A percentile compares a stretch with the other conserved stretches of the same genome.
Evolutionary conservation across 2,797 vertebrate genomes (phyloP).

Genomic region (Urocyon cinereoargenteus): DNA sequence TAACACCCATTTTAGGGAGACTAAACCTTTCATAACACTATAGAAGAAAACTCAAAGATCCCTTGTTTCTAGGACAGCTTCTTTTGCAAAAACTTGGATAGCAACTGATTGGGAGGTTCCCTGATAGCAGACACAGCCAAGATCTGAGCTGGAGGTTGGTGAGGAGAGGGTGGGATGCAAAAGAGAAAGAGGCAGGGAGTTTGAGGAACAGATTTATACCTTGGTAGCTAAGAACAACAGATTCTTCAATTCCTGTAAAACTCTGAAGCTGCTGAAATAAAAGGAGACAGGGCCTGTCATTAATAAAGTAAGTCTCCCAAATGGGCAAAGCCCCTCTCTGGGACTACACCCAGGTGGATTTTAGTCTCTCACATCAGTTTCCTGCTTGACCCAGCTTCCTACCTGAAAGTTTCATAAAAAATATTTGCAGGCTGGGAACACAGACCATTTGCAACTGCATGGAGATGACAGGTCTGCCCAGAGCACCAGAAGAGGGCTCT

Average conservation of each 20-base stretch:
- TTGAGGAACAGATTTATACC: conserved; percentile 11
- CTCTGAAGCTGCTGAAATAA: conserved; percentile 57
- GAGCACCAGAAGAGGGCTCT: conserved; percentile 69
- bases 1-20: neutral
- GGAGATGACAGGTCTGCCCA: neutral
- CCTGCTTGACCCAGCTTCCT: conserved; percentile 77
- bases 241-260: conserved; percentile 64
- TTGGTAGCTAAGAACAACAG: conserved; percentile 50
- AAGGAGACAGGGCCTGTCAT: neutral
- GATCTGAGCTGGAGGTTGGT: neutral
- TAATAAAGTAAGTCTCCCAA: conserved; percentile 63
- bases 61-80: conserved; percentile 1
- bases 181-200: conserved; percentile 42
- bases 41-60: conserved; percentile 21
- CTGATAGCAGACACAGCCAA: neutral
- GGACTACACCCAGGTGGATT: conserved; percentile 67
- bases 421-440: conserved; percentile 71
- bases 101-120: conserved; percentile 1
- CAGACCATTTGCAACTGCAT: conserved; percentile 60
- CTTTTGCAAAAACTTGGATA: conserved; percentile 42
- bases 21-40: conserved; percentile 39
- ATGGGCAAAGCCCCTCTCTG: conserved; percentile 41
- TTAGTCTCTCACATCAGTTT: conserved; percentile 60
- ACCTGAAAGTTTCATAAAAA: conserved; percentile 72
- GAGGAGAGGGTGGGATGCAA: neutral